Conservation (phyloP, 1,140 invertebrate genomes). For the Carposina sasakii region DNA sequence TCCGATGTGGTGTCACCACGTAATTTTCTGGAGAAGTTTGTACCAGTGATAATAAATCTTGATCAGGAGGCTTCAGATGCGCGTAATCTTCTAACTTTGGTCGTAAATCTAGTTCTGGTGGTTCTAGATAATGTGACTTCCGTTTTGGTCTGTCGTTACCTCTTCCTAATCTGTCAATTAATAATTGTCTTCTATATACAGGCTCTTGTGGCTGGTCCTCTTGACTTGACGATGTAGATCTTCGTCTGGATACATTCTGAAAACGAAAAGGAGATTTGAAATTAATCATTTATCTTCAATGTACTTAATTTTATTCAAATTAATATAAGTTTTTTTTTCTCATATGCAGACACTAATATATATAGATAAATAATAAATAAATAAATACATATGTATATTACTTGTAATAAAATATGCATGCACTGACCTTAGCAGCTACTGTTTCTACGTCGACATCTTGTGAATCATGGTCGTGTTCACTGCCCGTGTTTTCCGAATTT, state of each 20-base stretch:
- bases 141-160: constrained; percentile 76
- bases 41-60: constrained; percentile 76
- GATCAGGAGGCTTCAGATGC: constrained; percentile 76
- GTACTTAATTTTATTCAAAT: too few species aligned
- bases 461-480: constrained; percentile 66
- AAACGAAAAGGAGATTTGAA: too few species aligned
- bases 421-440: constrained; percentile 61
- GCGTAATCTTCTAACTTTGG: constrained; percentile 74
- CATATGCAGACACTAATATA: too few species aligned
- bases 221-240: constrained; percentile 69
- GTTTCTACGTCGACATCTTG: constrained; percentile 69
- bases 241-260: constrained; percentile 59
- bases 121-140: constrained; percentile 77
- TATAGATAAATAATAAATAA: too few species aligned
- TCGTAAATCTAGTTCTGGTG: constrained; percentile 74
- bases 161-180: constrained; percentile 72
- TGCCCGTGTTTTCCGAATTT: constrained; percentile 57
- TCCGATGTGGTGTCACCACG: constrained; percentile 87
- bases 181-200: constrained; percentile 57
- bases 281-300: too few species aligned
- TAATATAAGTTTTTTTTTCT: too few species aligned
- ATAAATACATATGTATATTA: too few species aligned
- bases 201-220: constrained; percentile 65
- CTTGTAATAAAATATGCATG: too few species aligned
- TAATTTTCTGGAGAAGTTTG: constrained; percentile 82